Percentiles rank a stretch among this genome's conserved stretches.
Conservation (phyloP, 2,888 invertebrate species). For the Thecocarcelia acutangulata region DNA sequence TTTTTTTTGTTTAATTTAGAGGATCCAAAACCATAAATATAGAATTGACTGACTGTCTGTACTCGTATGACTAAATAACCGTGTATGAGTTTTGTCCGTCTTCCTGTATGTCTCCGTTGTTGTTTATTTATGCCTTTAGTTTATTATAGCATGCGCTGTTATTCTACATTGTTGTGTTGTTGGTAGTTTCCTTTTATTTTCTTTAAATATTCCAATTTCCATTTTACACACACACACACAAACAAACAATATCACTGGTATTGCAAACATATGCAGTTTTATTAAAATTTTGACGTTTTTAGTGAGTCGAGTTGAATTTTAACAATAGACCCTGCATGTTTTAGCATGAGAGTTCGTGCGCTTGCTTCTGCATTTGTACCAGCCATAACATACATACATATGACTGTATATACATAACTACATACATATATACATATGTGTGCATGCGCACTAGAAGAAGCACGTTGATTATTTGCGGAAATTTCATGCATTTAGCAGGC, state of each 20-base stretch:
- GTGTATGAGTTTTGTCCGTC: slow-evolving; percentile 37
- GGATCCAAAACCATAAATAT: slow-evolving; percentile 49
- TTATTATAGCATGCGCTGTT: slow-evolving; percentile 63
- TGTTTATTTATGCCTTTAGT: slow-evolving; percentile 21
- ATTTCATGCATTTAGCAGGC: slow-evolving; percentile 56
- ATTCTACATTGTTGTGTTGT: slow-evolving; percentile 15
- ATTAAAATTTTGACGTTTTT: slow-evolving; percentile 60
- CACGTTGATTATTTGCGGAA: slow-evolving; percentile 54
- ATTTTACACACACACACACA: slow-evolving; percentile 25
- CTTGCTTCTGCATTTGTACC: slow-evolving; percentile 11
- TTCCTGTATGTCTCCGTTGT: not conserved
- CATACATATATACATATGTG: not conserved
- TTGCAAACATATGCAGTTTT: slow-evolving; percentile 52
- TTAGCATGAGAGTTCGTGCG: not conserved
- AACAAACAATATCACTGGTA: not conserved
- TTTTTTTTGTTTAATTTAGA: slow-evolving; percentile 35
- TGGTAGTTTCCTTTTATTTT: slow-evolving; percentile 49
- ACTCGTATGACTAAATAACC: slow-evolving; percentile 40
- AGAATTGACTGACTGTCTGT: slow-evolving; percentile 24
- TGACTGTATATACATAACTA: not conserved
- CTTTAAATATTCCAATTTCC: slow-evolving; percentile 50
- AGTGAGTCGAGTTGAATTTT: slow-evolving; percentile 58
- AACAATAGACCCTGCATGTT: slow-evolving; percentile 42
- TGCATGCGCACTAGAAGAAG: slow-evolving; percentile 1
- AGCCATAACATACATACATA: slow-evolving; percentile 14